A percentile compares a stretch with the other conserved stretches of the same genome.
phyloP scores from a whole-genome alignment of 2,888 invertebrate species.

The Acrobasis suavella region DNA sequence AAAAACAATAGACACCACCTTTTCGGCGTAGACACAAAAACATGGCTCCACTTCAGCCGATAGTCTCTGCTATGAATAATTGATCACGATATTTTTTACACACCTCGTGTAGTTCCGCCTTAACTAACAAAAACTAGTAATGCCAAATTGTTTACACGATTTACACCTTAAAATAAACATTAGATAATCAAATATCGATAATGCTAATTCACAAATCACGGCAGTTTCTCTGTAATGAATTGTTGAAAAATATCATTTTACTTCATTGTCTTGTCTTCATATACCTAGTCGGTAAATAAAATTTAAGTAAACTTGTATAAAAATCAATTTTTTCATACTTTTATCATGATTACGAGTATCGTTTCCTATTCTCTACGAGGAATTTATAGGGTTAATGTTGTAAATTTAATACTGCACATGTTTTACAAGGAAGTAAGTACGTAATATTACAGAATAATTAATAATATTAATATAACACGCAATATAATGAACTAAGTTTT shows the following conservation, averaged over 20 bases:
- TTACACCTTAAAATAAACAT: not conserved
- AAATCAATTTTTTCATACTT: no score
- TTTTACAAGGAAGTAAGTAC: no score
- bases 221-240: slow-evolving; percentile 11
- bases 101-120: slow-evolving; percentile 51
- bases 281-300: no score
- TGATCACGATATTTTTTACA: slow-evolving; percentile 54
- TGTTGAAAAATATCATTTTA: slow-evolving; percentile 1
- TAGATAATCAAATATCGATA: not conserved
- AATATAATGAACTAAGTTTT: no score
- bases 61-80: slow-evolving; percentile 49
- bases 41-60: slow-evolving; percentile 32
- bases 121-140: slow-evolving; percentile 26
- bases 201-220: not conserved
- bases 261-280: no score
- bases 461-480: no score
- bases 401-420: no score
- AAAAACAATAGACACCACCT: slow-evolving; percentile 4
- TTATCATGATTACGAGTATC: no score
- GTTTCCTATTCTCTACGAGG: no score
- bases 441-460: no score
- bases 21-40: slow-evolving; percentile 27
- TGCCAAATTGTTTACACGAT: slow-evolving; percentile 19
- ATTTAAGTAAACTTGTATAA: no score
- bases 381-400: no score